phyloP scores from a whole-genome alignment of 2,888 invertebrate species.

The Deroplatys truncata region DNA sequence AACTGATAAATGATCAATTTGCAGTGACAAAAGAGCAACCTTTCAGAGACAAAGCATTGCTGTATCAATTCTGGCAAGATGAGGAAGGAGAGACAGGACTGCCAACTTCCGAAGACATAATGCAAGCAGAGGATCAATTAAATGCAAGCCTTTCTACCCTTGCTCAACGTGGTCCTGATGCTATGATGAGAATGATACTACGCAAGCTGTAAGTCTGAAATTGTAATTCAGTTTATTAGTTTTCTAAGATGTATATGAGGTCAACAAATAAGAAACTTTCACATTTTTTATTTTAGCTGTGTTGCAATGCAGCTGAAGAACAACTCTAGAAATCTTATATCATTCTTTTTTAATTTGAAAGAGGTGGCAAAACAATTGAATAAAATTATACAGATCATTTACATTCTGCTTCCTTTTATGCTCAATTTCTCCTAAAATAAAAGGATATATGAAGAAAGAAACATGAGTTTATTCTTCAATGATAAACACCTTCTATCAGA shows the following conservation, averaged over 20 bases:
- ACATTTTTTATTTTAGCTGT: constrained; percentile 18
- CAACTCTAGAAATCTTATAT: too few relatives aligned
- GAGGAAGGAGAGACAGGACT: constrained; percentile 56
- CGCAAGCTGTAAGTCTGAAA: constrained; percentile 66
- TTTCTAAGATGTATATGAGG: not conserved
- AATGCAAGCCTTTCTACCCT: constrained; percentile 62
- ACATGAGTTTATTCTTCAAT: too few relatives aligned
- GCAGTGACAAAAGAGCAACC: constrained; percentile 72
- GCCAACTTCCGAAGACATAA: constrained; percentile 55
- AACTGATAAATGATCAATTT: constrained; percentile 27
- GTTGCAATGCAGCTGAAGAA: not conserved
- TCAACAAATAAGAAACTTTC: not conserved
- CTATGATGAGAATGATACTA: constrained; percentile 73
- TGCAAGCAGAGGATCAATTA: constrained; percentile 64
- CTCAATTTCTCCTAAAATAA: too few relatives aligned
- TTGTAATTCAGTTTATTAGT: not conserved
- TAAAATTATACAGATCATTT: too few relatives aligned
- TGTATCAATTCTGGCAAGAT: constrained; percentile 76
- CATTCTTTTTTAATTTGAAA: too few relatives aligned
- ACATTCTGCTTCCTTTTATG: too few relatives aligned
- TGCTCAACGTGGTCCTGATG: constrained; percentile 71
- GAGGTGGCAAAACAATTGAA: too few relatives aligned
- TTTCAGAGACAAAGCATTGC: constrained; percentile 77
- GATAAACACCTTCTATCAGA: too few relatives aligned
- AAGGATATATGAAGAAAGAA: too few relatives aligned